Evolutionary conservation across 2,113 vertebrate species (phyloP).

Genomic region (Nibea coibor): DNA sequence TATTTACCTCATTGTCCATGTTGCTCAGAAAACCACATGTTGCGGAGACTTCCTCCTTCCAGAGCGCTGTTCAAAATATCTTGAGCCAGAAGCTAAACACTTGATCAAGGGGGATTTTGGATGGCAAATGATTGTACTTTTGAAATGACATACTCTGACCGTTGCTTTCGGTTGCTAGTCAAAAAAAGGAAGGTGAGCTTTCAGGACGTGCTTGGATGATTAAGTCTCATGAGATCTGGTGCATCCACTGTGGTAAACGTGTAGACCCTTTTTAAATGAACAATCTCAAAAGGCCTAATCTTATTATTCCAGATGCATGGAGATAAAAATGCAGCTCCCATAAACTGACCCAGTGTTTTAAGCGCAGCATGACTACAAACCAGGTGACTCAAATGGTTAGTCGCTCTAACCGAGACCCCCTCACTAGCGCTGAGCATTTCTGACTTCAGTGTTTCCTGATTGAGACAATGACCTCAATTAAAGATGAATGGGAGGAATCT

Average conservation of each 20-base stretch:
- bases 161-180: not conserved
- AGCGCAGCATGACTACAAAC: constrained; percentile 4
- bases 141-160: not conserved
- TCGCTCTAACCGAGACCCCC: constrained; percentile 15
- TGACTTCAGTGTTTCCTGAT: constrained; percentile 21
- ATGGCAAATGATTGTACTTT: constrained; percentile 12
- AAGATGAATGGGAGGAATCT: constrained; percentile 74
- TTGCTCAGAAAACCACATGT: constrained; percentile 53
- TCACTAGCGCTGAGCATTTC: constrained; percentile 23
- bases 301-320: constrained; percentile 57
- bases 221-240: constrained; percentile 9
- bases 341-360: constrained; percentile 32
- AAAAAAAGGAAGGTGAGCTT: not conserved
- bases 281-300: constrained; percentile 18
- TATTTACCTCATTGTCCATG: constrained; percentile 32
- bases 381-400: constrained; percentile 6
- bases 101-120: constrained; percentile 11
- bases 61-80: not conserved
- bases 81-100: constrained; percentile 7
- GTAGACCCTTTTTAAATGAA: constrained; percentile 24
- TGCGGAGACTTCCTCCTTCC: constrained; percentile 38
- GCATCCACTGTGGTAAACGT: not conserved
- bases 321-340: constrained; percentile 25
- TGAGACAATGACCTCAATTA: constrained; percentile 66
- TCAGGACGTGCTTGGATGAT: not conserved